Percentiles rank a stretch among this genome's conserved stretches.
phyloP scores from a whole-genome alignment of 2,113 vertebrate genomes.

The Saccopteryx bilineata region DNA sequence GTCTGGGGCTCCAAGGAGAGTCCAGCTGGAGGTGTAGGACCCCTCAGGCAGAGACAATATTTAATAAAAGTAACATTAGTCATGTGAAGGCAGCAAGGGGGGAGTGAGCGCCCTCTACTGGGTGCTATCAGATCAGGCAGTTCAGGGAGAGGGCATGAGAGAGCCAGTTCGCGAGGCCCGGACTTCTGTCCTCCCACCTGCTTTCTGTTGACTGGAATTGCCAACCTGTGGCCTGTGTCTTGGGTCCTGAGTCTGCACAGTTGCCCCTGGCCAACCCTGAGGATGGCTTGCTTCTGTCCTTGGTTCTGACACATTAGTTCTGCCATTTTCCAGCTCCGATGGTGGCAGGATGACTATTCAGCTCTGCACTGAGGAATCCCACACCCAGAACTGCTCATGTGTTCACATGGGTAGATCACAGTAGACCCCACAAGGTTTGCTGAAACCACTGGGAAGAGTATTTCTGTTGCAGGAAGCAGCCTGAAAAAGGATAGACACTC shows the following conservation, averaged over 20 bases:
- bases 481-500: too few species aligned
- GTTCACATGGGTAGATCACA: background rate
- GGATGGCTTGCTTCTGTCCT: background rate
- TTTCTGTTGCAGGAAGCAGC: background rate
- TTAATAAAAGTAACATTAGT: too few species aligned
- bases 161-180: too few species aligned
- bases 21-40: background rate
- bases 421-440: background rate
- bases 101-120: background rate
- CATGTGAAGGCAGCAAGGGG: background rate
- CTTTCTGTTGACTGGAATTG: background rate
- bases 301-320: background rate
- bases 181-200: background rate
- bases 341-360: accelerated
- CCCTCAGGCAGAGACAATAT: background rate
- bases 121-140: background rate
- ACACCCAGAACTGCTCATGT: background rate
- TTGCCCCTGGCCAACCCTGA: background rate
- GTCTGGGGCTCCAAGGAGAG: background rate
- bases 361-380: background rate
- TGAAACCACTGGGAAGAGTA: background rate
- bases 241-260: accelerated
- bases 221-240: background rate
- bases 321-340: background rate
- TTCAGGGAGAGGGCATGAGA: background rate